Conservation (phyloP, 2,113 vertebrate species). For the Cichladusa arquata region DNA sequence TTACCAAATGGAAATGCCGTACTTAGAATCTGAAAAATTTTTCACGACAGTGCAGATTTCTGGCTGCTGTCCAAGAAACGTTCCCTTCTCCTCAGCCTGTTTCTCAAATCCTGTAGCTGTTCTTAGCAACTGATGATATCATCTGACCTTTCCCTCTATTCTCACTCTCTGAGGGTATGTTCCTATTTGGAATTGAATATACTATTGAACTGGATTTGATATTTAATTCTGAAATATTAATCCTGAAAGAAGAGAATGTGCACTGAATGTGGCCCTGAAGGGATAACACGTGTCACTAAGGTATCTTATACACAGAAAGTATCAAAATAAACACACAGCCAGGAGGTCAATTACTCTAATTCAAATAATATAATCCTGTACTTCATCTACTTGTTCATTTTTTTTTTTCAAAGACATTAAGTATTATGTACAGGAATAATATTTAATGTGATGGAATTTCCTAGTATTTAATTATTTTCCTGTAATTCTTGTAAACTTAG, state of each 20-base stretch:
- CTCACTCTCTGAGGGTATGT: not conserved
- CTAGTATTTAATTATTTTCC: not conserved
- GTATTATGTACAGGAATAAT: not conserved
- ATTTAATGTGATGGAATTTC: not conserved
- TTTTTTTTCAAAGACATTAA: not conserved
- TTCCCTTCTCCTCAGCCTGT: not conserved
- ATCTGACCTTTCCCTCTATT: constrained; percentile 22
- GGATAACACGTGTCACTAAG: not conserved
- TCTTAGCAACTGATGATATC: not conserved
- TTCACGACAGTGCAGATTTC: not conserved
- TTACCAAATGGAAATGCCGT: not conserved
- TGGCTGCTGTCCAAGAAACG: not conserved
- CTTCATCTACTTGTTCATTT: not conserved
- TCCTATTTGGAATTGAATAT: not conserved
- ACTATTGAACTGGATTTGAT: not conserved
- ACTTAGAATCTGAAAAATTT: not conserved
- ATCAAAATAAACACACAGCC: not conserved
- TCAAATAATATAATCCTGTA: not conserved
- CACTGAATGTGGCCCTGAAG: not conserved
- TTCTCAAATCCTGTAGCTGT: not conserved
- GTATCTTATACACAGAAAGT: not conserved
- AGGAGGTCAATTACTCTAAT: not conserved
- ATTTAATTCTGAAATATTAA: not conserved
- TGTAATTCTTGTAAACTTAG: not conserved
- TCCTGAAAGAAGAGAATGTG: not conserved